phyloP scores from a whole-genome alignment of 2,797 vertebrate genomes.

The Sebastes goodei region DNA sequence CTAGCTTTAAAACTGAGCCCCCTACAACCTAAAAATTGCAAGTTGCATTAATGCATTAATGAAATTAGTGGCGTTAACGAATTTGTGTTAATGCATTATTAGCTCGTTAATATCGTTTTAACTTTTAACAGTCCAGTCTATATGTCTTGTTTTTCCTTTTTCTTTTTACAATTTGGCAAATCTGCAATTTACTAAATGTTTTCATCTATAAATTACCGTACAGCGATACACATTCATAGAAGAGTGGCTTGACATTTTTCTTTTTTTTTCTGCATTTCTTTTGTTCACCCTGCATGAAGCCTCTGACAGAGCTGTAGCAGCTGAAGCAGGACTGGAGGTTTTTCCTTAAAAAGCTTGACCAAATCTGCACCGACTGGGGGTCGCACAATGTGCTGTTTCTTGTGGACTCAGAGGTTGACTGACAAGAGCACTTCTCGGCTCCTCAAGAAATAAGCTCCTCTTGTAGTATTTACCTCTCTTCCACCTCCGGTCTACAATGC shows the following conservation, averaged over 20 bases:
- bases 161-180: background rate
- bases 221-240: background rate
- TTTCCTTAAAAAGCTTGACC: background rate
- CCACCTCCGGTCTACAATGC: conserved; percentile 39
- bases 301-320: background rate
- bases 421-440: conserved; percentile 43
- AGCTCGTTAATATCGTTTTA: too few relatives aligned
- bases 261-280: background rate
- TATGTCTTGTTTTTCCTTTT: background rate
- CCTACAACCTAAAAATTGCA: too few relatives aligned
- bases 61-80: too few relatives aligned
- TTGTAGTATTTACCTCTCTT: conserved; percentile 48
- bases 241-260: background rate
- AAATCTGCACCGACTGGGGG: conserved; percentile 24
- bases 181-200: background rate
- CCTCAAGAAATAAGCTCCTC: conserved; percentile 37
- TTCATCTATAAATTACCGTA: background rate
- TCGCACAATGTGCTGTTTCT: conserved; percentile 5
- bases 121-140: too few relatives aligned
- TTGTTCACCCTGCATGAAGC: background rate
- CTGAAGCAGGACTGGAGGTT: background rate
- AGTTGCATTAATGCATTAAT: too few relatives aligned
- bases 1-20: too few relatives aligned
- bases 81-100: too few relatives aligned
- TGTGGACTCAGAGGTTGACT: conserved; percentile 23